Percentiles rank a stretch among this genome's conserved stretches.
phyloP scores from a whole-genome alignment of 2,888 invertebrate species.

The Melipona bicolor region DNA sequence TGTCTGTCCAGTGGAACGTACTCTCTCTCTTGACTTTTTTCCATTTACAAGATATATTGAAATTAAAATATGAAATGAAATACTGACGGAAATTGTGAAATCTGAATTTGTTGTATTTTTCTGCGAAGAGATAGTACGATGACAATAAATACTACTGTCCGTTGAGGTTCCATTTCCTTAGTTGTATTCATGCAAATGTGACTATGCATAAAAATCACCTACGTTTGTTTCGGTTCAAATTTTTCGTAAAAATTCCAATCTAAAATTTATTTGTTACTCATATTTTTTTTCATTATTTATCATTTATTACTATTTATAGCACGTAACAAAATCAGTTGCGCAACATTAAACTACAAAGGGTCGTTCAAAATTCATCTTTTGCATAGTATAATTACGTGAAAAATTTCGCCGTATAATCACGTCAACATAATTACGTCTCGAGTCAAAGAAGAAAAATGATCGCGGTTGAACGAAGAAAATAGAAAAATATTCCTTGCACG shows the following conservation, averaged over 20 bases:
- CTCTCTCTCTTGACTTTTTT: background rate
- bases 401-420: too few species aligned
- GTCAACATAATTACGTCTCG: background rate
- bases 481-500: background rate
- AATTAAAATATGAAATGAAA: slow-evolving; percentile 13
- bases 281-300: too few species aligned
- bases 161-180: too few species aligned
- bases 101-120: background rate
- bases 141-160: background rate
- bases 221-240: too few species aligned
- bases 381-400: too few species aligned
- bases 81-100: background rate
- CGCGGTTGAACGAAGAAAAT: background rate
- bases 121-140: background rate
- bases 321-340: background rate
- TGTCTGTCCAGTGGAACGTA: too few species aligned
- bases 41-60: background rate
- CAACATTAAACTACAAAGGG: background rate
- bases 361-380: background rate
- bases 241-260: too few species aligned
- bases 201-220: too few species aligned
- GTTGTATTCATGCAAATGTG: too few species aligned
- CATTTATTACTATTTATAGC: too few species aligned
- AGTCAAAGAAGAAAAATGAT: background rate
- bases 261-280: too few species aligned